Conservation (phyloP, 2,888 invertebrate genomes). For the Trissoscelio sp. region DNA sequence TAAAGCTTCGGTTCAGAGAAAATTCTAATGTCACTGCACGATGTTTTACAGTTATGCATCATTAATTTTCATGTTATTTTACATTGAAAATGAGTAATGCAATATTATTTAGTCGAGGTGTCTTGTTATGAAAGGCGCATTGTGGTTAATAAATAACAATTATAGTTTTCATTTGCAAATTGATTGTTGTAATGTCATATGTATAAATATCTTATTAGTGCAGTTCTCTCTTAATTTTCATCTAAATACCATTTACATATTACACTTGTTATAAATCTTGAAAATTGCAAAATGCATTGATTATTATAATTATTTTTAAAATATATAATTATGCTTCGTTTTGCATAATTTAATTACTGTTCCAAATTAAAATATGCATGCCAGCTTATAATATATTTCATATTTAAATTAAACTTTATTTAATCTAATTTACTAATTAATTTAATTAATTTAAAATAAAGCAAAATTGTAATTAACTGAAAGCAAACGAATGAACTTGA, state of each 20-base stretch:
- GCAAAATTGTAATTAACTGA: too few relatives aligned
- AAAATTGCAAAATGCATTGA: too few relatives aligned
- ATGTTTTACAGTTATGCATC: constrained; percentile 7
- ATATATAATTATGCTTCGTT: too few relatives aligned
- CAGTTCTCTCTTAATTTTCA: neutral
- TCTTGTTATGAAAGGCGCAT: constrained; percentile 15
- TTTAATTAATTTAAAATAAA: too few relatives aligned
- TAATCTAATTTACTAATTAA: too few relatives aligned
- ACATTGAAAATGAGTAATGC: constrained; percentile 2
- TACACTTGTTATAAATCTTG: too few relatives aligned
- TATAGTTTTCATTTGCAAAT: constrained; percentile 28
- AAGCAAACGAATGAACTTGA: too few relatives aligned
- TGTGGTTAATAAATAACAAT: constrained; percentile 25
- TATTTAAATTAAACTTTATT: too few relatives aligned
- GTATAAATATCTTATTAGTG: neutral
- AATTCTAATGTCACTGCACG: constrained; percentile 11
- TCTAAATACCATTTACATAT: neutral
- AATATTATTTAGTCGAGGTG: constrained; percentile 5
- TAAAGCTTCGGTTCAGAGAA: constrained; percentile 3
- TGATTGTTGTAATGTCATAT: constrained; percentile 13
- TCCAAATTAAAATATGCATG: too few relatives aligned
- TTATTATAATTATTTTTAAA: too few relatives aligned
- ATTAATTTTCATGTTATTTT: constrained; percentile 23
- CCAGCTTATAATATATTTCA: too few relatives aligned
- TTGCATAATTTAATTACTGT: too few relatives aligned